Percentiles rank a stretch among this genome's conserved stretches.
Conservation (phyloP, 1,140 invertebrate genomes). For the Asobara japonica region DNA sequence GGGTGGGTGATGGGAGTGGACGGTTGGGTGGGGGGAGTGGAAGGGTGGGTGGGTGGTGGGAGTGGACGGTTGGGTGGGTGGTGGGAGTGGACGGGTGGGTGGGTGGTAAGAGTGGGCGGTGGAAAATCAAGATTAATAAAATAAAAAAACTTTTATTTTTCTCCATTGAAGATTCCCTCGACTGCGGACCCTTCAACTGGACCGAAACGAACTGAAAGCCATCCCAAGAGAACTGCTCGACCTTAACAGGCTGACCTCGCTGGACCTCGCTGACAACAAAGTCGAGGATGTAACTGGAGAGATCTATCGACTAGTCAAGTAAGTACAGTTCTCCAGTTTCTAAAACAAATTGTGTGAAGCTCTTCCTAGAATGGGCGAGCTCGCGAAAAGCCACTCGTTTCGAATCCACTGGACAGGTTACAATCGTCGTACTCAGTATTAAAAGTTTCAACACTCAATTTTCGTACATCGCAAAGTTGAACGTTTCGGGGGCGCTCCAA, state of each 20-base stretch:
- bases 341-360: neutral
- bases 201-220: constrained; percentile 69
- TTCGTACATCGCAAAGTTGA: constrained; percentile 30
- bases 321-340: constrained; percentile 59
- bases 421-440: constrained; percentile 14
- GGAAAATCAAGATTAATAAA: neutral
- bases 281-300: constrained; percentile 71
- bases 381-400: neutral
- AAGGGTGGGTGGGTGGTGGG: no score
- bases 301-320: constrained; percentile 73
- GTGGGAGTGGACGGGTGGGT: no score
- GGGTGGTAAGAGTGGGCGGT: no score
- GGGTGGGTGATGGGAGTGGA: no score
- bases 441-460: constrained; percentile 33
- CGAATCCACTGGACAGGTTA: neutral
- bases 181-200: constrained; percentile 69
- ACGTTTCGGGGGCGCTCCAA: neutral
- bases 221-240: constrained; percentile 71
- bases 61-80: no score
- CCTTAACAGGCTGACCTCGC: constrained; percentile 69
- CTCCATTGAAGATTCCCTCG: constrained; percentile 63
- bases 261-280: constrained; percentile 78
- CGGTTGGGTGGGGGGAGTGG: no score
- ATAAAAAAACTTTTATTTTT: neutral
- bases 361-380: neutral